A percentile compares a stretch with the other conserved stretches of the same genome.
These are phyloP conservation scores for Oligia fasciuncula DNA, from an alignment of 2,888 invertebrate species.

Conservation along the genomic window DNA sequence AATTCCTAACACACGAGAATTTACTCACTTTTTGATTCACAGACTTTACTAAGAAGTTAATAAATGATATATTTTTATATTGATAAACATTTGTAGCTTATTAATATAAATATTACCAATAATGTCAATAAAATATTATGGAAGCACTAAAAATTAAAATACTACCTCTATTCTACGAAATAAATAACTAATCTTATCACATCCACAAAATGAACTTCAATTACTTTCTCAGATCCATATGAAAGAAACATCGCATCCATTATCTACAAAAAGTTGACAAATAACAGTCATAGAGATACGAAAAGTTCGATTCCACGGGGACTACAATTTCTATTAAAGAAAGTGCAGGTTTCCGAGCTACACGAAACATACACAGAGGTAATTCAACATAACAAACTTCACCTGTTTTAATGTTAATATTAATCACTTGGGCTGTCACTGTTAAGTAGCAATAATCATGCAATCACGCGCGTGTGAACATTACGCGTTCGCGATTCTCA, in stretches of 20 bases:
- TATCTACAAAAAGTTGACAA: conserved; percentile 66
- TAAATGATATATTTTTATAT: not conserved
- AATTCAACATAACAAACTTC: conserved; percentile 77
- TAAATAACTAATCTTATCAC: conserved; percentile 42
- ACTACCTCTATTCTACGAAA: conserved; percentile 40
- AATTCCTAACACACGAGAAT: too few relatives aligned
- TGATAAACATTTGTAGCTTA: not conserved
- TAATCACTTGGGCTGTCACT: conserved; percentile 85
- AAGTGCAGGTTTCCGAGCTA: conserved; percentile 72
- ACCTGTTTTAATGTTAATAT: conserved; percentile 84
- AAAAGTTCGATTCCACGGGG: conserved; percentile 65
- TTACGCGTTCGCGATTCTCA: conserved; percentile 76
- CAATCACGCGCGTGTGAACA: conserved; percentile 82
- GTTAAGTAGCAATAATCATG: conserved; percentile 80
- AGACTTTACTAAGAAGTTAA: not conserved
- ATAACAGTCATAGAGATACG: conserved; percentile 64
- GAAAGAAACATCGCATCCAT: conserved; percentile 63
- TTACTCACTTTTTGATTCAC: not conserved
- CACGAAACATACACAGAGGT: conserved; percentile 69
- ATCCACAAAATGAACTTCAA: conserved; percentile 55
- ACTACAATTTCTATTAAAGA: conserved; percentile 78
- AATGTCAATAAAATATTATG: not conserved
- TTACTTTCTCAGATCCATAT: conserved; percentile 57
- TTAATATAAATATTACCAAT: not conserved
- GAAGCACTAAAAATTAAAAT: conserved; percentile 30